A percentile compares a stretch with the other conserved stretches of the same genome.
These are phyloP conservation scores for Odontamblyopus lacepedii DNA, from an alignment of 2,797 vertebrate genomes.

Conservation along the genomic window DNA sequence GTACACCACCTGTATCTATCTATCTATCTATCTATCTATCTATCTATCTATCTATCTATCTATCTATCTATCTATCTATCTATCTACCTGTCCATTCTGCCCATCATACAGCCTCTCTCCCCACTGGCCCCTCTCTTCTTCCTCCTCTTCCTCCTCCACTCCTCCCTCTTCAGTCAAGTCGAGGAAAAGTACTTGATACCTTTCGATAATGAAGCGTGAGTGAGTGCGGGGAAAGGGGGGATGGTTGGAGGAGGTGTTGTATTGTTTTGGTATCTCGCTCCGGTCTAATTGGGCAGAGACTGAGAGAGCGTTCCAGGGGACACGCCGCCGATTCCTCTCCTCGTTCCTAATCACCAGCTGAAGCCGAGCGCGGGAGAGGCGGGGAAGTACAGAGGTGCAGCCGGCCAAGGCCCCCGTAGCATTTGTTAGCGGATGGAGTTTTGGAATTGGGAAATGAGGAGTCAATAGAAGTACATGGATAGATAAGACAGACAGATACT, in stretches of 20 bases:
- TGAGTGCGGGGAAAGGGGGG: conserved; percentile 18
- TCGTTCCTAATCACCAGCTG: conserved; percentile 52
- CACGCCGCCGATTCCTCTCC: conserved; percentile 31
- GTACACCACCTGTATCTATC: no score
- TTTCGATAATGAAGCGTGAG: conserved; percentile 48
- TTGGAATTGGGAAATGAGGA: background rate
- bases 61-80: no score
- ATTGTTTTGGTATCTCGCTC: background rate
- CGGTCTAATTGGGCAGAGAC: conserved; percentile 51
- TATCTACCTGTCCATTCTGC: no score
- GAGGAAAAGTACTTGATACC: conserved; percentile 23
- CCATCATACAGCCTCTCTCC: background rate
- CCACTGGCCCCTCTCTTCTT: background rate
- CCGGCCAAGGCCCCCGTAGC: conserved; percentile 7
- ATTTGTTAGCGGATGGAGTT: background rate
- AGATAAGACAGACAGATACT: background rate
- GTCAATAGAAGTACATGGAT: background rate
- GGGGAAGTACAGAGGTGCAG: conserved; percentile 52
- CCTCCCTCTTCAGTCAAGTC: background rate
- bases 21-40: no score
- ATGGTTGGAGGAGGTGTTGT: conserved; percentile 5
- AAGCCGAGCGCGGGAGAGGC: conserved; percentile 51
- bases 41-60: no score
- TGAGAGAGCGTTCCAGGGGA: conserved; percentile 24
- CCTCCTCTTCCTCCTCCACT: background rate